Percentiles rank a stretch among this genome's conserved stretches.
phyloP scores from a whole-genome alignment of 2,797 vertebrate species.

The Enteromius argenteus region DNA sequence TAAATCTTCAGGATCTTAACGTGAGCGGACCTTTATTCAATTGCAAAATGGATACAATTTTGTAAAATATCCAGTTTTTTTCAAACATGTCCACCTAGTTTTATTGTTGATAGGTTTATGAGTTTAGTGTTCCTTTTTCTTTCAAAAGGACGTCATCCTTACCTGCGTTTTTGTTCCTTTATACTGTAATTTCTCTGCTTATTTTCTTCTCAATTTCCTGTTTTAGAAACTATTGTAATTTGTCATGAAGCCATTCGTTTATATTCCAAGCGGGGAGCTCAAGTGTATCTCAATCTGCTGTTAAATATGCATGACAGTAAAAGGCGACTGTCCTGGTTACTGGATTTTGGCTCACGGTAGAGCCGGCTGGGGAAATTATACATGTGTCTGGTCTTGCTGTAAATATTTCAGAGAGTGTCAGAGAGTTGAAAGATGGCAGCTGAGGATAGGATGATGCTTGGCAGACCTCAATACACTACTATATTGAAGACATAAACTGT shows the following conservation, averaged over 20 bases:
- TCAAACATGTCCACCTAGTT: background rate
- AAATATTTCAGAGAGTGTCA: conserved; percentile 73
- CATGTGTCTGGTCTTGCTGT: conserved; percentile 64
- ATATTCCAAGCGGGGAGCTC: conserved; percentile 63
- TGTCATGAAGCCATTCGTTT: conserved; percentile 61
- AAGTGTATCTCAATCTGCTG: conserved; percentile 47
- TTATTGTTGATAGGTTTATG: conserved; percentile 6
- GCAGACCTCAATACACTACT: conserved; percentile 26
- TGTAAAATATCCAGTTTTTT: background rate
- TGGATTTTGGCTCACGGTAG: conserved; percentile 55
- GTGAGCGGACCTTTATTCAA: background rate
- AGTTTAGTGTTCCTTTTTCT: conserved; percentile 20
- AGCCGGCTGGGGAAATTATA: conserved; percentile 62
- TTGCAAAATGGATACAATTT: background rate
- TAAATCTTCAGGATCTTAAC: background rate
- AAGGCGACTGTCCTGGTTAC: conserved; percentile 63
- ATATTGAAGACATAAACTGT: conserved; percentile 40
- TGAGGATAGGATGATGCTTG: conserved; percentile 41
- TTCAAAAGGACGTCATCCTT: conserved; percentile 28
- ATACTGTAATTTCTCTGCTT: background rate
- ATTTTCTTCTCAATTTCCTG: background rate
- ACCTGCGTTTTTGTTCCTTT: conserved; percentile 20
- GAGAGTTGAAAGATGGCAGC: conserved; percentile 59
- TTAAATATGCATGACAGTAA: conserved; percentile 72
- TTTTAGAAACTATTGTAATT: conserved; percentile 57